Evolutionary conservation across 2,888 invertebrate genomes (phyloP), one percentile per base, ranked within the genome.

Genomic region (Tanytarsus gracilentus): DNA sequence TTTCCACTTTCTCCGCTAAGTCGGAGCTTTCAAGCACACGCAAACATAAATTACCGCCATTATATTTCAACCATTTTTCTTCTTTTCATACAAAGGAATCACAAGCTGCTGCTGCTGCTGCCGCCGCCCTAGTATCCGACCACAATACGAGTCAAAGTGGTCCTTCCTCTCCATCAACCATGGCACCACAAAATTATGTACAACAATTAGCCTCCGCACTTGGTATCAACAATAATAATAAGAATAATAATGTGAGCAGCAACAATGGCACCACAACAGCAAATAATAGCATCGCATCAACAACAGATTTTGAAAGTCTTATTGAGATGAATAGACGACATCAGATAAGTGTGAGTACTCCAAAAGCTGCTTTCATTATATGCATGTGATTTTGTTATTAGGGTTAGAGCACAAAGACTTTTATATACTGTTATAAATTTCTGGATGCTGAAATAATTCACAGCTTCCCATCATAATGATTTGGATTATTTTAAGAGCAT

Each of bases 151-250:
- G 27, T 40, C 39, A 21, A 23, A 53, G 21, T n/a, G n/a, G n/a
- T 33, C 33, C 53, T 5, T 23, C 53, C 11, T 53, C 53, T 14
- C 53, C 53, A 18, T 21, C 30, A 16, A 53, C 53, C n/a, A 39
- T 55, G 39, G 14, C 39, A 26, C 40, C 55, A 11, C 55, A 79
- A 63, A 79, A 80, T 66, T 80, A 80, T 66, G 78, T 79, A 18
- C 79, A 80, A 18, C 79, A 80, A 66, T 66, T 79, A 55, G 78
- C 79, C 2, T 78, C 78, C 0, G 78, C 79, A 2, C 64, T 72
- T 29, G 73, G 72, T 1, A 62, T 73, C 4, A 72, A 68, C 39
- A 33, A 33, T 14, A 25, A n/a, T 14, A 49, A 27, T 26, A 27
- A 26, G 2, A 23, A n/a, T n/a, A n/a, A n/a, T n/a, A n/a, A n/a